Evolutionary conservation across 2,888 invertebrate genomes (phyloP).

Genomic region (Amaurobius ferox): DNA sequence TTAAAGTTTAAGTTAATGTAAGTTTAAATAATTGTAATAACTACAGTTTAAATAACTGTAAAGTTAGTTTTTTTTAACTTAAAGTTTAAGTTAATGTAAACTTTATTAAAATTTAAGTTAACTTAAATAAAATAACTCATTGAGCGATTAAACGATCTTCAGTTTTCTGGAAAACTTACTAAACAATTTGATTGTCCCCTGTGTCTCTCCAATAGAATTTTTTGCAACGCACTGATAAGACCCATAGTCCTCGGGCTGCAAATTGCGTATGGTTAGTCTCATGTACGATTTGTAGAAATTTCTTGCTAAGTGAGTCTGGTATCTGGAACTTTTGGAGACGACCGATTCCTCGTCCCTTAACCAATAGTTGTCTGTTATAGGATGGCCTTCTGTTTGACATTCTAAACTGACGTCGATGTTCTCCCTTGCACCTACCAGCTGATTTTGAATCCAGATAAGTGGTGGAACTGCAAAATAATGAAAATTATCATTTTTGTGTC

Average conservation of each 20-base stretch:
- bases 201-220: conserved; percentile 76
- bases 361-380: conserved; percentile 92
- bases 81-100: no score
- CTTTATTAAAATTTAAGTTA: no score
- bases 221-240: conserved; percentile 75
- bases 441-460: conserved; percentile 89
- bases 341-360: conserved; percentile 77
- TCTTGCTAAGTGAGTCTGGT: conserved; percentile 77
- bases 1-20: no score
- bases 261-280: conserved; percentile 87
- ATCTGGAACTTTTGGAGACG: conserved; percentile 81
- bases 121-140: no score
- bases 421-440: conserved; percentile 87
- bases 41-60: no score
- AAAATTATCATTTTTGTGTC: no score
- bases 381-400: conserved; percentile 91
- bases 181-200: conserved; percentile 75
- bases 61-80: no score
- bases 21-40: no score
- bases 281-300: conserved; percentile 88
- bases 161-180: conserved; percentile 74
- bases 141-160: no score
- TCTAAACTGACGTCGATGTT: conserved; percentile 86
- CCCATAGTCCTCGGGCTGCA: conserved; percentile 87
- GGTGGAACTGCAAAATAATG: conserved; percentile 84